Conservation (phyloP, 2,113 vertebrate species). For the Nannobrachium achirus region DNA sequence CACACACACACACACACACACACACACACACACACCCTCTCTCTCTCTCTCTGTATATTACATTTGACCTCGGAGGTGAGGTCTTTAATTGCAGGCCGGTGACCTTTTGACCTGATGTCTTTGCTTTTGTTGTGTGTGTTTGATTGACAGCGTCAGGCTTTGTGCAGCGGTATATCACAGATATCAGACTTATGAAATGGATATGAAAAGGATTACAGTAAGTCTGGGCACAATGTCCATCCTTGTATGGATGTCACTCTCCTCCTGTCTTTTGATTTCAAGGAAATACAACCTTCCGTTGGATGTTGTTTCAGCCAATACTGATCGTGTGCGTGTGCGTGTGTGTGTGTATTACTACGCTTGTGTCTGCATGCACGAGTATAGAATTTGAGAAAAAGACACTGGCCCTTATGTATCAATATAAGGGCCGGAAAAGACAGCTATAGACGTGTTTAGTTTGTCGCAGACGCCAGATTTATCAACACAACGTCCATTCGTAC, state of each 20-base stretch:
- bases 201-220: constrained; percentile 58
- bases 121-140: constrained; percentile 42
- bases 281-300: no score
- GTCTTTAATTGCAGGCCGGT: constrained; percentile 60
- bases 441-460: no score
- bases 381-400: no score
- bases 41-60: constrained; percentile 11
- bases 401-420: no score
- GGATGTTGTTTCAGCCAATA: no score
- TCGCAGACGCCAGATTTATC: no score
- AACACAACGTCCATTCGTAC: no score
- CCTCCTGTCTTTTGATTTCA: constrained; percentile 27
- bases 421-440: no score
- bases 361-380: no score
- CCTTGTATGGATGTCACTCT: constrained; percentile 42
- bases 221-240: constrained; percentile 42
- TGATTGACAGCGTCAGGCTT: constrained; percentile 35
- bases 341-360: no score
- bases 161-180: constrained; percentile 30
- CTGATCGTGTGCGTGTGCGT: neutral
- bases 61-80: constrained; percentile 51
- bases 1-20: neutral
- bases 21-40: constrained; percentile 22
- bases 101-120: constrained; percentile 58
- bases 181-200: constrained; percentile 61